These are phyloP conservation scores for Fulmarus glacialis DNA, from an alignment of 2,113 vertebrate species.

Conservation along the genomic window DNA sequence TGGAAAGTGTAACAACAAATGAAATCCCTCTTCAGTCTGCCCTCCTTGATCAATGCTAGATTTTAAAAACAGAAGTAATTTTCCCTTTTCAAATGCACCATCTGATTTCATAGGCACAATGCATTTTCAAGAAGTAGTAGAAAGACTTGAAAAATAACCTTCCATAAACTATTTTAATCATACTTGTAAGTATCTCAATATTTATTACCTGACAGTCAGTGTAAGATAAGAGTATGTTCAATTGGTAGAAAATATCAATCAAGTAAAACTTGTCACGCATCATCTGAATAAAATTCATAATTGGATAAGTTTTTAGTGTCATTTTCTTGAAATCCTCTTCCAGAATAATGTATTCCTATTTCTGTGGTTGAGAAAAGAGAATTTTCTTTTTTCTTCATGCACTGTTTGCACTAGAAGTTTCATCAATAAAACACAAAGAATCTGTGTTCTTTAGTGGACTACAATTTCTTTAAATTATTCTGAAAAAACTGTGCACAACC, in stretches of 20 bases:
- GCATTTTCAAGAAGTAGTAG: constrained; percentile 3
- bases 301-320: neutral
- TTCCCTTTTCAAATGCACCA: constrained; percentile 16
- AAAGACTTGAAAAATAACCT: constrained; percentile 56
- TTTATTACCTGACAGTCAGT: constrained; percentile 65
- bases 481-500: neutral
- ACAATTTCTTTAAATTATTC: neutral
- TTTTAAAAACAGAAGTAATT: constrained; percentile 11
- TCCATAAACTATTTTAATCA: constrained; percentile 63
- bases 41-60: neutral
- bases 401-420: neutral
- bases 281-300: constrained; percentile 54
- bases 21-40: neutral
- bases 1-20: neutral
- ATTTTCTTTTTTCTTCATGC: neutral
- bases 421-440: neutral
- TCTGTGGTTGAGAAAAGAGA: constrained; percentile 16
- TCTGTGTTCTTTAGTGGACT: neutral
- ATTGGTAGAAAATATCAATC: constrained; percentile 53
- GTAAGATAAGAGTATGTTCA: constrained; percentile 52
- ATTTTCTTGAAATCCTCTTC: constrained; percentile 10
- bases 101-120: constrained; percentile 39
- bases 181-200: constrained; percentile 54
- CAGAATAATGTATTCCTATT: neutral
- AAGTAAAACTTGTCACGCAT: constrained; percentile 56